Conservation (phyloP, 2,888 invertebrate genomes). For the Idaea straminata region DNA sequence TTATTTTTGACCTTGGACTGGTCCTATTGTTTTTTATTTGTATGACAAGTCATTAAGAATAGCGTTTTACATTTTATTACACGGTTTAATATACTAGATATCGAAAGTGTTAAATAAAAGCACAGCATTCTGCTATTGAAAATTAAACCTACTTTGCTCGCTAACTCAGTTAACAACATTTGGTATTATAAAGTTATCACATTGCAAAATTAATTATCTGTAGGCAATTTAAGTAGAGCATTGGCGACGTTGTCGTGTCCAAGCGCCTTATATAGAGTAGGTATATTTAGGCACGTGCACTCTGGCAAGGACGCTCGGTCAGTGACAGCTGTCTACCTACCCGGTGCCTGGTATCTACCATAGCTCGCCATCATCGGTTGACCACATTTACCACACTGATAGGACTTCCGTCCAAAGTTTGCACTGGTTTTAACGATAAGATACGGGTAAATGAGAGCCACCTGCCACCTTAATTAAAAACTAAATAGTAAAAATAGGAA, state of each 20-base stretch:
- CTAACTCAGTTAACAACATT: too few species aligned
- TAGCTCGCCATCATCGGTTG: background rate
- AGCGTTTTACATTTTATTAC: background rate
- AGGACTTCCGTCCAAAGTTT: background rate
- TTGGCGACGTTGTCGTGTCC: background rate
- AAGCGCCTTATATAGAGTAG: background rate
- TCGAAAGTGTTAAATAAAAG: too few species aligned
- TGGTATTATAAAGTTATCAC: background rate
- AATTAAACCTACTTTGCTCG: too few species aligned
- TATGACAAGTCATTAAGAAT: background rate
- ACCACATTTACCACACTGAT: background rate
- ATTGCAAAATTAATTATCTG: background rate
- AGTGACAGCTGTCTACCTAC: background rate
- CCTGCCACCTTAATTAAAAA: too few species aligned
- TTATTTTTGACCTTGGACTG: too few species aligned
- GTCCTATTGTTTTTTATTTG: too few species aligned
- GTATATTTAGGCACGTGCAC: slow-evolving; percentile 1
- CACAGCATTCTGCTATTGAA: too few species aligned
- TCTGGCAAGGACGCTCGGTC: slow-evolving; percentile 3
- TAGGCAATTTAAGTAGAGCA: background rate
- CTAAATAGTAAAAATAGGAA: too few species aligned
- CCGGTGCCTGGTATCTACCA: background rate
- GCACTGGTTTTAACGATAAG: background rate
- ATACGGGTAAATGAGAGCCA: background rate
- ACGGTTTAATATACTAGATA: too few species aligned